Percentiles rank a stretch among this genome's conserved stretches.
phyloP scores from a whole-genome alignment of 2,888 invertebrate genomes.

The Rhogogaster chlorosoma region DNA sequence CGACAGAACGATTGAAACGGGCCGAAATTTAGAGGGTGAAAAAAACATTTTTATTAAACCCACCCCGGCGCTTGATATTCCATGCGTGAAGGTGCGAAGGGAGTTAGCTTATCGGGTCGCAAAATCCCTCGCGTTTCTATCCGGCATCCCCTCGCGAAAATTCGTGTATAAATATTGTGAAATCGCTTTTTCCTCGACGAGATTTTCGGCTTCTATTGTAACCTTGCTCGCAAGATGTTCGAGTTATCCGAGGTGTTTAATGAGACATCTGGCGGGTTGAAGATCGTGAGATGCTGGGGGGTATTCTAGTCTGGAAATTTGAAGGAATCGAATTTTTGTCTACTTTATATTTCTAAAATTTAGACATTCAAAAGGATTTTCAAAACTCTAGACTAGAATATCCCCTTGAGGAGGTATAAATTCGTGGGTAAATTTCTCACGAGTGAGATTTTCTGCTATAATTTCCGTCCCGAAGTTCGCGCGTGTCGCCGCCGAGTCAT shows the following conservation, averaged over 20 bases:
- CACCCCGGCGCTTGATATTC: constrained; percentile 13
- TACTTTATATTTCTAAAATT: no score
- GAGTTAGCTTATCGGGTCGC: not conserved
- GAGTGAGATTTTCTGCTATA: not conserved
- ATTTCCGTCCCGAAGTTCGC: not conserved
- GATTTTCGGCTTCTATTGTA: no score
- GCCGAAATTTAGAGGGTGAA: constrained; percentile 26
- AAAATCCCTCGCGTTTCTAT: not conserved
- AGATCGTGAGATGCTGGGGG: no score
- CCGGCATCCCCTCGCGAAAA: not conserved
- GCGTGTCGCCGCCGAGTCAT: not conserved
- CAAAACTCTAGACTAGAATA: no score
- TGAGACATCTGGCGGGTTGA: not conserved
- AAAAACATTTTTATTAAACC: constrained; percentile 19
- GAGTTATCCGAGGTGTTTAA: not conserved
- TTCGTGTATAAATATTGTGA: not conserved
- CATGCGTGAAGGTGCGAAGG: not conserved
- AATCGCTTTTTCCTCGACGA: not conserved
- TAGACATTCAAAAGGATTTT: no score
- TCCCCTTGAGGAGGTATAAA: not conserved
- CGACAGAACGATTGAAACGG: not conserved
- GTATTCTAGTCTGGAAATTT: no score
- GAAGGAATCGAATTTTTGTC: no score
- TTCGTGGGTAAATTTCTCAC: not conserved
- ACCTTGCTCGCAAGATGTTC: not conserved